These are phyloP conservation scores for Cataglyphis hispanica DNA, from an alignment of 1,140 invertebrate genomes.

Conservation along the genomic window DNA sequence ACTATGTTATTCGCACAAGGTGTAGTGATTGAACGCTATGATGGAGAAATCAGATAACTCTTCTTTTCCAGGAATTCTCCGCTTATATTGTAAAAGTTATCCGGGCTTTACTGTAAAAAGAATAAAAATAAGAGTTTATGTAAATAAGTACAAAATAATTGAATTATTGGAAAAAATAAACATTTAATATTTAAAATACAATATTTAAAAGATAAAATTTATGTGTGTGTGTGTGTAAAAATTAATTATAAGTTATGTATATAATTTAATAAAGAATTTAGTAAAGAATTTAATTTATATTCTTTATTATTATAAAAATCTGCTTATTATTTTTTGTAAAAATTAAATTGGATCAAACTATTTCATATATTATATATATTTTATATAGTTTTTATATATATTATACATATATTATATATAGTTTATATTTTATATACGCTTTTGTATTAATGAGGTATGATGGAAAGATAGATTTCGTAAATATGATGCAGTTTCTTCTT, in stretches of 20 bases:
- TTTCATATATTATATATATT: too few species aligned
- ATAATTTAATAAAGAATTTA: too few species aligned
- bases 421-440: background rate
- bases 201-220: conserved; percentile 33
- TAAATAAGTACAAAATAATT: conserved; percentile 39
- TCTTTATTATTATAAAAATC: conserved; percentile 1
- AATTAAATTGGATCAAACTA: background rate
- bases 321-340: background rate
- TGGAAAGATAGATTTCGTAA: background rate
- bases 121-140: conserved; percentile 13
- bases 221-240: background rate
- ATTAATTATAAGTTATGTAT: background rate
- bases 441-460: background rate
- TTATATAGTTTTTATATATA: too few species aligned
- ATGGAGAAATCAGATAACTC: too few species aligned
- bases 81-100: too few species aligned
- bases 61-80: too few species aligned
- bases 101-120: conserved; percentile 12
- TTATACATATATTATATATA: too few species aligned
- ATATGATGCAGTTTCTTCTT: conserved; percentile 11
- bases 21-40: too few species aligned
- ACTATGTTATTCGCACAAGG: too few species aligned
- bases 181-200: conserved; percentile 47
- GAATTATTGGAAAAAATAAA: conserved; percentile 16
- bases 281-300: background rate